Evolutionary conservation across 2,888 invertebrate species (phyloP).

Genomic region (Graphium colonna): DNA sequence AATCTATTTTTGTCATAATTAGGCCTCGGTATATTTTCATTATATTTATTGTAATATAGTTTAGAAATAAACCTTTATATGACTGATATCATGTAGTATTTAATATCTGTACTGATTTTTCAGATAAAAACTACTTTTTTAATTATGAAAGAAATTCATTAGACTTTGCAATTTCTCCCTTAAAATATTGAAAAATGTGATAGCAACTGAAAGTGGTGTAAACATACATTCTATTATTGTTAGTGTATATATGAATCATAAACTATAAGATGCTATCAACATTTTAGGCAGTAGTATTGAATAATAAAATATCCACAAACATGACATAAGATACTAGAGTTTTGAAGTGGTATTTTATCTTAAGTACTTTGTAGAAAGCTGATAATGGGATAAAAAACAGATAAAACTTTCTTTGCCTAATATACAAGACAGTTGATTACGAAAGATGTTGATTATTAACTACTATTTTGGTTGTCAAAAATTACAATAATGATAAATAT

Average conservation of each 20-base stretch:
- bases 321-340: conserved; percentile 3
- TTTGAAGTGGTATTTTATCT: conserved; percentile 23
- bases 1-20: background rate
- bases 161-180: too few species aligned
- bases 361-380: conserved; percentile 18
- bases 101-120: too few species aligned
- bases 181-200: too few species aligned
- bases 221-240: too few species aligned
- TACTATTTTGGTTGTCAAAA: background rate
- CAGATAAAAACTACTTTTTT: background rate
- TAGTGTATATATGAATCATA: too few species aligned
- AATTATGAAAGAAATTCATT: background rate
- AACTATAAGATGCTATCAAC: background rate
- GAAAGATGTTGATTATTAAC: background rate
- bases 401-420: background rate
- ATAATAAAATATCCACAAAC: background rate
- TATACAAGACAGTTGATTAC: too few species aligned
- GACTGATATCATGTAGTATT: too few species aligned
- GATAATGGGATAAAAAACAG: conserved; percentile 21
- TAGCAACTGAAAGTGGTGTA: too few species aligned
- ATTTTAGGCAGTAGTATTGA: background rate
- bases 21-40: background rate
- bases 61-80: too few species aligned
- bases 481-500: background rate
- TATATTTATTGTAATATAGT: too few species aligned